These are phyloP conservation scores for Scatophagus argus DNA, from an alignment of 2,113 vertebrate species.

Conservation along the genomic window DNA sequence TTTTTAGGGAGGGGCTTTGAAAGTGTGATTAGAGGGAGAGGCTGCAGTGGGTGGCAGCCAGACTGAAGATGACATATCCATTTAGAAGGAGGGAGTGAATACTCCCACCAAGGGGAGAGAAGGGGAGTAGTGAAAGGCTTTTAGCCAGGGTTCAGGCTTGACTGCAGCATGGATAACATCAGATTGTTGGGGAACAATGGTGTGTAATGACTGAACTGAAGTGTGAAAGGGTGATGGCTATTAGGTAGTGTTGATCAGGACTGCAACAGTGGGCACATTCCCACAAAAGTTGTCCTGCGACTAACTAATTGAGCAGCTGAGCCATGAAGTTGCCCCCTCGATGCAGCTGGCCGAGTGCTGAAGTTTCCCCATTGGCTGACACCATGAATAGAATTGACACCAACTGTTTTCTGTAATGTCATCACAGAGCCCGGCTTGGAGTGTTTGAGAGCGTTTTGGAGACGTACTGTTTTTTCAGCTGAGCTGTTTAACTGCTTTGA, in stretches of 20 bases:
- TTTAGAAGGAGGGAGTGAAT: not conserved
- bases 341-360: no score
- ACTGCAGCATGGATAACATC: not conserved
- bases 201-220: not conserved
- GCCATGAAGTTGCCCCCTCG: no score
- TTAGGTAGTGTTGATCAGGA: not conserved
- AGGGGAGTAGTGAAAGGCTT: not conserved
- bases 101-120: not conserved
- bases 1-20: slow-evolving; percentile 2
- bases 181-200: not conserved
- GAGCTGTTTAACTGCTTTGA: no score
- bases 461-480: no score
- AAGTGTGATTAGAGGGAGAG: slow-evolving; percentile 21
- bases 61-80: slow-evolving; percentile 26
- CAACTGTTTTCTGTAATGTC: no score
- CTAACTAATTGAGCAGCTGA: no score
- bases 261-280: no score
- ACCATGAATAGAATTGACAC: no score
- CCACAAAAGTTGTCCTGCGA: no score
- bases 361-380: no score
- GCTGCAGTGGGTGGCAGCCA: slow-evolving; percentile 7
- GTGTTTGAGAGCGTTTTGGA: no score
- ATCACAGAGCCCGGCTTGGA: no score
- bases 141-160: not conserved
- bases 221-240: not conserved